Base-by-base conservation (phyloP, 2,888 invertebrate genomes). In the Drosophila melanosoma region DNA sequence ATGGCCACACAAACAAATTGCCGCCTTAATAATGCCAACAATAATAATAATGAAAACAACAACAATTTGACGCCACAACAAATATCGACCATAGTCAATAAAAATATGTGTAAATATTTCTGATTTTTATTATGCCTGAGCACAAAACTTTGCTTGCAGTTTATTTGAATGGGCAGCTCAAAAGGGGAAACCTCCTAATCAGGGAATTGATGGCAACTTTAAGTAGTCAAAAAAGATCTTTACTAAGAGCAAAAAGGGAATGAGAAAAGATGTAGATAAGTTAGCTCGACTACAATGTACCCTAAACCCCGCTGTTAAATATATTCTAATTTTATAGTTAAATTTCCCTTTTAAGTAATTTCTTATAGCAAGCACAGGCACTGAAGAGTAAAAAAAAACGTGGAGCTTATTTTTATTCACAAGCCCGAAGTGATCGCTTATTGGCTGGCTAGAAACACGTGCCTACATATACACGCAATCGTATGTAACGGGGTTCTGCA, bases 21-120 rank as follows among this genome's bases (percentile, higher is more conserved):
- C 77, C 76, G 77, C 76, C 83, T 70, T 87, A 86, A 90, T 87
- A 87, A 81, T 71, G 79, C 81, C 82, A 83, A 79, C 76, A 82
- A 81, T 79, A 82, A 77, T 64, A 61, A 72, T 68, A 71, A 68
- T 51, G 51, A 49, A 33, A 53, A 53, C 54, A 54, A 48, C 40
- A 45, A 33, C 36, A 17, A n/a, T 6, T 57, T 29, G 23, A n/a
- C 38, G n/a, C n/a, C 56, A 52, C 36, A 59, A 64, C 56, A 69
- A 74, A 69, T 75, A 66, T 70, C 61, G 67, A 60, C 60, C 15
- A 56, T 64, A 63, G 65, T 70, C 64, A 40, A 79, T 73, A 80
- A 70, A 69, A 67, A 76, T 63, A 67, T 74, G 63, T 63, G 52
- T 62, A 35, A 49, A 54, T 74, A 71, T 63, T 68, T 78, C 70